Base-by-base conservation (phyloP, 1,140 invertebrate genomes). In the Palaemon carinicauda region DNA sequence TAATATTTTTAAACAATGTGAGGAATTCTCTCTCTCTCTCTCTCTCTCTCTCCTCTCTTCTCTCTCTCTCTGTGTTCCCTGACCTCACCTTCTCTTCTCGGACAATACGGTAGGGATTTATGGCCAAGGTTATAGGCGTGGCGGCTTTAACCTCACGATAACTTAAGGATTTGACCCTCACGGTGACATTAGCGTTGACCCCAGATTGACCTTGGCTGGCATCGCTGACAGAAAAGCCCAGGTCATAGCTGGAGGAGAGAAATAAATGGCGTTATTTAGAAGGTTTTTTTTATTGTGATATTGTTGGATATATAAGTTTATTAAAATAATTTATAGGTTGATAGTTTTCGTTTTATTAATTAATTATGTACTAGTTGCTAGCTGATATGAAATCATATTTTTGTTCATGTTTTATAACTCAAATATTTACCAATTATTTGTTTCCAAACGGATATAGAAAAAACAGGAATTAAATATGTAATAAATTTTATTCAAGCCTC, bases 151-250 rank as follows among this genome's bases (percentile, higher is more conserved):
- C 65, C 3, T 85, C 77, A 9, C 21, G 19, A 2, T n/a, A 74
- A n/a, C 29, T 24, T 14, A 85, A 14, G 27, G 65, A 52, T 21
- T 9, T 83, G 24, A 83, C 81, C 27, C 53, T 5, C n/a, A 83
- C 81, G 3, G 81, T 83, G 21, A 83, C 81, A 52, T 83, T 83
- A 52, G 81, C 81, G 9, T 27, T 54, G 24, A 83, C 81, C 21
- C 51, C 69, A 3, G 15, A 56, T 3, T 50, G 69, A 17, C 81
- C 81, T 9, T 83, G 81, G 15, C 31, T 73, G 17, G 17, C 52
- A 71, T 83, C 81, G 41, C 69, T 83, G 15, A 83, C 81, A 1
- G 15, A 54, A 15, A 83, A 74, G 7, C 51, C 24, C 24, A 83
- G 41, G 15, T 56, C 69, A 21, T 83, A 83, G 10, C 81, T 83